These are phyloP conservation scores for Darevskia mixta DNA, from an alignment of 2,797 vertebrate genomes.

Conservation along the genomic window DNA sequence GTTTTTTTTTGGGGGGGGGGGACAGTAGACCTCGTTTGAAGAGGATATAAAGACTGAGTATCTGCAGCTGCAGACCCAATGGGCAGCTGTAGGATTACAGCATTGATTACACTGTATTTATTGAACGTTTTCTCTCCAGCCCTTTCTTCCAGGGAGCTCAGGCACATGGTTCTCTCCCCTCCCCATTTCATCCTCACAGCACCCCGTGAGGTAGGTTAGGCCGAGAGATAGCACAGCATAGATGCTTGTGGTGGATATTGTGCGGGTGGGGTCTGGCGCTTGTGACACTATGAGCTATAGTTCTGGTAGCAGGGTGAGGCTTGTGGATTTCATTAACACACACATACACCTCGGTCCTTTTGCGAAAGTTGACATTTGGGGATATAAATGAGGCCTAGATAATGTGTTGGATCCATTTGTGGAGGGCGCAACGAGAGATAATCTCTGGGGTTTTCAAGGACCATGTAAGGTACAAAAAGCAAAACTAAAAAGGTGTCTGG, in stretches of 20 bases:
- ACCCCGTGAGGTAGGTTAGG: not conserved
- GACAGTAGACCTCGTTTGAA: not conserved
- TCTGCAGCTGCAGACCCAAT: not conserved
- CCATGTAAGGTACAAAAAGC: not conserved
- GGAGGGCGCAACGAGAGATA: too few relatives aligned
- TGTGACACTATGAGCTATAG: not conserved
- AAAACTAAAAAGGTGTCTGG: not conserved
- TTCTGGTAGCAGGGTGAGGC: too few relatives aligned
- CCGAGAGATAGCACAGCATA: not conserved
- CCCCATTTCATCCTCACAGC: not conserved
- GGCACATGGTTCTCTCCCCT: not conserved
- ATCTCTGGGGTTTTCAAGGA: not conserved
- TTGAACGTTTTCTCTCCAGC: not conserved
- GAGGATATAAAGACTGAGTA: too few relatives aligned
- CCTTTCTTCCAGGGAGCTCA: not conserved
- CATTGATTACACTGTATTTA: not conserved
- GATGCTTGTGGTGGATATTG: not conserved
- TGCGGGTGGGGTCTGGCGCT: not conserved
- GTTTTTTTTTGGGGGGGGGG: too few relatives aligned
- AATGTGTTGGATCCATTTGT: not conserved
- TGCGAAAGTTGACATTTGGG: not conserved
- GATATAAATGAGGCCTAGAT: too few relatives aligned
- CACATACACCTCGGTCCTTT: not conserved
- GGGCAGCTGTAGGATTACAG: not conserved
- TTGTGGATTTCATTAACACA: not conserved